Evolutionary conservation across 2,888 invertebrate species (phyloP).

Genomic region (Andrena bucephala): DNA sequence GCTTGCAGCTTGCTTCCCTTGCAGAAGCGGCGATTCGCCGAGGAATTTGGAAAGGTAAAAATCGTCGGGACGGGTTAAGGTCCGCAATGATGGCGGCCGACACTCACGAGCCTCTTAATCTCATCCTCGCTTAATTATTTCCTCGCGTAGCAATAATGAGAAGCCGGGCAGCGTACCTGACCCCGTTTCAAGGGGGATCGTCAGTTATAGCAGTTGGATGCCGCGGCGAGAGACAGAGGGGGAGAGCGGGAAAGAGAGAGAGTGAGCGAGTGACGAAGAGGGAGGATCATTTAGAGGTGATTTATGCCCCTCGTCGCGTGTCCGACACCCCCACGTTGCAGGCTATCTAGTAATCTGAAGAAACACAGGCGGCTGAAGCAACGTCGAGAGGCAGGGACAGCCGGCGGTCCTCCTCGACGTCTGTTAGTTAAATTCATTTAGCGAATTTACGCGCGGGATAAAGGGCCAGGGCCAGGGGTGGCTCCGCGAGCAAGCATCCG

Average conservation of each 20-base stretch:
- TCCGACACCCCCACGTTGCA: constrained; percentile 44
- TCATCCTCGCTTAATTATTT: constrained; percentile 67
- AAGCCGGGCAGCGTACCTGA: constrained; percentile 60
- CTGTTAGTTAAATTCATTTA: constrained; percentile 54
- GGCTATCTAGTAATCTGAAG: constrained; percentile 56
- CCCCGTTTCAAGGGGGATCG: constrained; percentile 63
- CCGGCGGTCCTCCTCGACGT: constrained; percentile 22
- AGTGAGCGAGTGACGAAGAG: constrained; percentile 40
- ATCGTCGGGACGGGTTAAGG: constrained; percentile 39
- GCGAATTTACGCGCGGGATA: constrained; percentile 36
- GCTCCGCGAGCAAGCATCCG: not conserved
- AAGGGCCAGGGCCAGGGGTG: not conserved
- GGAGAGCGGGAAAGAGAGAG: constrained; percentile 27
- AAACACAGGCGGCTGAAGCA: constrained; percentile 44
- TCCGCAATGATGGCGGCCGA: constrained; percentile 43
- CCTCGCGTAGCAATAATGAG: constrained; percentile 69
- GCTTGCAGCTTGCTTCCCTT: not conserved
- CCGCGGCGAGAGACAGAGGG: constrained; percentile 27
- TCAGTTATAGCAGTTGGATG: constrained; percentile 45
- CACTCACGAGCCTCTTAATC: constrained; percentile 63
- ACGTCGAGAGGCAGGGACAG: constrained; percentile 19
- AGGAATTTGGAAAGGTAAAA: constrained; percentile 43
- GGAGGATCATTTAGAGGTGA: constrained; percentile 57
- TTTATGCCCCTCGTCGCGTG: constrained; percentile 48
- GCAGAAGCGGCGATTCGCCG: not conserved